A percentile compares a stretch with the other conserved stretches of the same genome.
phyloP scores from a whole-genome alignment of 2,797 vertebrate genomes.

The Glossophaga mutica region DNA sequence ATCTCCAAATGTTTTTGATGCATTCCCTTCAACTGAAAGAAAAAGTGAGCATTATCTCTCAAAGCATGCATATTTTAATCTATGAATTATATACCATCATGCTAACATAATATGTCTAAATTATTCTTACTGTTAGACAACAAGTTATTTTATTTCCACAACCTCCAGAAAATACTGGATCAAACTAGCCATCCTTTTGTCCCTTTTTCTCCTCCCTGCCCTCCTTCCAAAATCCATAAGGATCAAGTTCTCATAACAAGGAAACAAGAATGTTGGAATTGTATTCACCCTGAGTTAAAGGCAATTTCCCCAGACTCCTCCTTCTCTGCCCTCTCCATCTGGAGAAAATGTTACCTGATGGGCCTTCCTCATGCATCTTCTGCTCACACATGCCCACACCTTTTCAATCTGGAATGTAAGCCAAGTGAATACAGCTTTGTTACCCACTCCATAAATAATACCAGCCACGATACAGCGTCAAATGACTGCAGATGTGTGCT shows the following conservation, averaged over 20 bases:
- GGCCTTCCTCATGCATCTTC: neutral
- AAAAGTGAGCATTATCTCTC: neutral
- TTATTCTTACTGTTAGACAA: neutral
- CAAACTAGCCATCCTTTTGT: neutral
- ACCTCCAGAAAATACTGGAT: neutral
- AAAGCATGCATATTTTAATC: neutral
- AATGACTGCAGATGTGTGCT: slow-evolving; percentile 59
- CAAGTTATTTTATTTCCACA: neutral
- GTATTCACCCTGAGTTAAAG: neutral
- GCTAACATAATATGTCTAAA: neutral
- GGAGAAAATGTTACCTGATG: neutral
- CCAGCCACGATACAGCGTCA: neutral
- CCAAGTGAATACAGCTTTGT: slow-evolving; percentile 10
- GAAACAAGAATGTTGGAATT: neutral
- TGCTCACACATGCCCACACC: neutral
- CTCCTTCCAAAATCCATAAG: neutral
- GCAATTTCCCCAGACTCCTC: neutral
- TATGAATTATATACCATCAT: neutral
- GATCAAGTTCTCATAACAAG: neutral
- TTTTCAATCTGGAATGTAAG: slow-evolving; percentile 11
- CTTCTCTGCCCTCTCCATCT: no score
- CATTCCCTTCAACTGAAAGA: neutral
- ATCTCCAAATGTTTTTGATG: neutral
- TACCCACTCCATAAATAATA: slow-evolving; percentile 65
- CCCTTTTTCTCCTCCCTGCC: neutral